These are phyloP conservation scores for Meloe dianella DNA, from an alignment of 2,888 invertebrate genomes.

Conservation along the genomic window DNA sequence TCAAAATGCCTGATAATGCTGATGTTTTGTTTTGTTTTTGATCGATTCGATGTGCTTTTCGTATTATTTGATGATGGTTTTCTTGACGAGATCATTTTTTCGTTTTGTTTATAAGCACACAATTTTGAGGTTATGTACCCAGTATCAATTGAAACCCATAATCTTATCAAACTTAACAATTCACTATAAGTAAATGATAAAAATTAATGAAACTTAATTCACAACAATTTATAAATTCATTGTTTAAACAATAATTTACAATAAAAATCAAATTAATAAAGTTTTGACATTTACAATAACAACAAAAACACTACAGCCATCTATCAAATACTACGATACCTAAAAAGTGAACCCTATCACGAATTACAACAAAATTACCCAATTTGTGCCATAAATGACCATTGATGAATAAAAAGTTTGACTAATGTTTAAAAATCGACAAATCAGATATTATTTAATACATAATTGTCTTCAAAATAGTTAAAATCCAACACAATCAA, in stretches of 20 bases:
- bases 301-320: constrained; percentile 15
- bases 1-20: constrained; percentile 17
- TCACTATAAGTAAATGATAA: background rate
- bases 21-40: constrained; percentile 6
- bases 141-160: background rate
- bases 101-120: constrained; percentile 25
- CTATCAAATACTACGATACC: background rate
- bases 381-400: no score
- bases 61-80: background rate
- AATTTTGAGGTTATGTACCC: constrained; percentile 26
- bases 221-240: background rate
- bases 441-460: no score
- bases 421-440: no score
- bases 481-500: background rate
- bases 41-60: background rate
- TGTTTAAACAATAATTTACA: background rate
- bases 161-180: background rate
- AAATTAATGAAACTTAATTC: background rate
- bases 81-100: constrained; percentile 6
- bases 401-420: no score
- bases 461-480: background rate
- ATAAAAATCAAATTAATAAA: constrained; percentile 14
- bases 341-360: background rate
- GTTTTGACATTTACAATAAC: constrained; percentile 20
- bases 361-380: no score